Conservation (phyloP, 2,888 invertebrate species). For the Eledone cirrhosa region DNA sequence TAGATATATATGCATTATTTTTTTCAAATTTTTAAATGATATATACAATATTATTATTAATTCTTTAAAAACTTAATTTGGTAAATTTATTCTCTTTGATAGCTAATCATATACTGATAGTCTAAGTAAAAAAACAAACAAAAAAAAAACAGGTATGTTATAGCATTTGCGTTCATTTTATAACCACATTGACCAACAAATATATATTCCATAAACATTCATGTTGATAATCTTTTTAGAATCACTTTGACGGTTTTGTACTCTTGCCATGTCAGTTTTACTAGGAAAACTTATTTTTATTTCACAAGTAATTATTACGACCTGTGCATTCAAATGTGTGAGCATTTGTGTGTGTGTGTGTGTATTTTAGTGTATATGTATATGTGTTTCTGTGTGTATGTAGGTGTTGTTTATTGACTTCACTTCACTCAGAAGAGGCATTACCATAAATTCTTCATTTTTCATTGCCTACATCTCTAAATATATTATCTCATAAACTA, state of each 20-base stretch:
- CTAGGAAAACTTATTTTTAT: slow-evolving; percentile 11
- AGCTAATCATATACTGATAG: no score
- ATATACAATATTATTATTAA: no score
- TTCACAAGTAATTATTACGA: slow-evolving; percentile 12
- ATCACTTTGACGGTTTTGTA: slow-evolving; percentile 11
- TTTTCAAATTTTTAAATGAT: no score
- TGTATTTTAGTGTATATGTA: no score
- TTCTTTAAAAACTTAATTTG: no score
- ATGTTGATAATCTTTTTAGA: slow-evolving; percentile 20
- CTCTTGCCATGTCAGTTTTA: slow-evolving; percentile 22
- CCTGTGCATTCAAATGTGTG: background rate
- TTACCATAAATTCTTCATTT: slow-evolving; percentile 25
- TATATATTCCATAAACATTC: slow-evolving; percentile 11
- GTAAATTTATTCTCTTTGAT: no score
- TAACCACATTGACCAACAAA: slow-evolving; percentile 12
- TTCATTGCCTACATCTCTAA: slow-evolving; percentile 25
- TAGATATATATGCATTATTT: no score
- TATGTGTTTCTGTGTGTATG: no score
- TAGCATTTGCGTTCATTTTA: slow-evolving; percentile 1
- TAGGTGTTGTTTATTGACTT: no score
- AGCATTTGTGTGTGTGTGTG: background rate
- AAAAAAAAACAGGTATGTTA: no score
- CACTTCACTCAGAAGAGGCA: background rate
- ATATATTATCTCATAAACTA: slow-evolving; percentile 27
- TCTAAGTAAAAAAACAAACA: no score